These are phyloP conservation scores for Cavia porcellus DNA, from an alignment of 2,113 vertebrate genomes.

Conservation along the genomic window DNA sequence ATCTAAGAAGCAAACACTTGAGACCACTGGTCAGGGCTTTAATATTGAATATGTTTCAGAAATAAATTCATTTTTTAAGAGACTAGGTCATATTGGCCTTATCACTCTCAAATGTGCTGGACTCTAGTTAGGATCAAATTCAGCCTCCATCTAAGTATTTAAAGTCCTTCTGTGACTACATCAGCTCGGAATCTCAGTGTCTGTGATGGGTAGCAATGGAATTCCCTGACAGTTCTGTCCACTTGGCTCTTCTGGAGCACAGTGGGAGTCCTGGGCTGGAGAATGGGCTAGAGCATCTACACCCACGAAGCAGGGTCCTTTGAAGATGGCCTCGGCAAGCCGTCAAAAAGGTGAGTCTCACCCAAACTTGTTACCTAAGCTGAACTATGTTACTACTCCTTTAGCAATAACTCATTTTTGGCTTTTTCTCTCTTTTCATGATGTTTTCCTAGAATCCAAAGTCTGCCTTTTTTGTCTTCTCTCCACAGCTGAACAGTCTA, in stretches of 20 bases:
- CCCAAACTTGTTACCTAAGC: background rate
- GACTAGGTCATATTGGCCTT: background rate
- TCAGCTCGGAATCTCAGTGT: slow-evolving; percentile 40
- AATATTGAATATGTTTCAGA: slow-evolving; percentile 14
- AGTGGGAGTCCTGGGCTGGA: background rate
- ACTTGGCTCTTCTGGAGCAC: background rate
- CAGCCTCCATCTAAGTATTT: slow-evolving; percentile 40
- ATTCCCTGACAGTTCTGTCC: slow-evolving; percentile 35
- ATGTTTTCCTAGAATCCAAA: slow-evolving; percentile 35
- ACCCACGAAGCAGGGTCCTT: background rate
- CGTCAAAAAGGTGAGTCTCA: slow-evolving; percentile 58
- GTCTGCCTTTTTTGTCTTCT: background rate
- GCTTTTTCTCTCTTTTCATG: slow-evolving; percentile 31
- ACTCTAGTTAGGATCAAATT: slow-evolving; percentile 11
- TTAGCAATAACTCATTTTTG: background rate
- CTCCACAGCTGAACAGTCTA: background rate
- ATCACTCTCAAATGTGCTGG: background rate
- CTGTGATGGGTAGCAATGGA: background rate
- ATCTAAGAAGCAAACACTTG: slow-evolving; percentile 24
- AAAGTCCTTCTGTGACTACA: slow-evolving; percentile 44
- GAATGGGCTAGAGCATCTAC: background rate
- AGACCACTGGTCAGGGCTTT: background rate
- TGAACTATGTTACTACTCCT: background rate
- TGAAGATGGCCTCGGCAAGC: slow-evolving; percentile 19
- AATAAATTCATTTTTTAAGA: slow-evolving; percentile 51